Conservation (phyloP, 2,888 invertebrate genomes). For the Agrochola litura region DNA sequence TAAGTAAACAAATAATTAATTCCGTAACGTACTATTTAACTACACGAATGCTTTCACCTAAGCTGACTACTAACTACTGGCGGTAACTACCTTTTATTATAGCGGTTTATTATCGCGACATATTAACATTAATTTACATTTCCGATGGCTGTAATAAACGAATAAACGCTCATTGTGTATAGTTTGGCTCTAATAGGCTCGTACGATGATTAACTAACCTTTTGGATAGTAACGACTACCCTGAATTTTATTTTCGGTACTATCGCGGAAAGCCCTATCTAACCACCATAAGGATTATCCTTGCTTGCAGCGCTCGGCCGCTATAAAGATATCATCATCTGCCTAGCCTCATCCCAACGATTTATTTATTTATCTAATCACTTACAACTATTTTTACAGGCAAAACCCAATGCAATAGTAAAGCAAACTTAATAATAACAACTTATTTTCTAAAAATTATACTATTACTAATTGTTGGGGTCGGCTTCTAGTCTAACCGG, state of each 20-base stretch:
- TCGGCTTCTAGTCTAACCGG: too few relatives aligned
- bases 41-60: constrained; percentile 45
- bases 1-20: constrained; percentile 33
- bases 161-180: constrained; percentile 68
- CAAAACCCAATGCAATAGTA: too few relatives aligned
- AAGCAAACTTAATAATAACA: too few relatives aligned
- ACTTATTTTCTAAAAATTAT: too few relatives aligned
- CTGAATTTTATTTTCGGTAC: background rate
- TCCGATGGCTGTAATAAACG: constrained; percentile 78
- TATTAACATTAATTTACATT: constrained; percentile 84
- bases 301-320: too few relatives aligned
- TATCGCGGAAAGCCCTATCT: too few relatives aligned
- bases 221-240: background rate
- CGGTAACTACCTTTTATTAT: constrained; percentile 69
- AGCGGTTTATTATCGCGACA: constrained; percentile 77
- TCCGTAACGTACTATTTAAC: constrained; percentile 6
- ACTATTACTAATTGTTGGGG: too few relatives aligned
- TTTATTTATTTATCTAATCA: too few relatives aligned
- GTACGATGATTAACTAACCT: constrained; percentile 46
- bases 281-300: too few relatives aligned
- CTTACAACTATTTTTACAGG: too few relatives aligned
- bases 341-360: too few relatives aligned
- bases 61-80: constrained; percentile 31
- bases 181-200: constrained; percentile 58
- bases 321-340: too few relatives aligned